Percentiles rank a stretch among this genome's conserved stretches.
phyloP scores from a whole-genome alignment of 1,140 invertebrate genomes.

The Heterodera carotae region DNA sequence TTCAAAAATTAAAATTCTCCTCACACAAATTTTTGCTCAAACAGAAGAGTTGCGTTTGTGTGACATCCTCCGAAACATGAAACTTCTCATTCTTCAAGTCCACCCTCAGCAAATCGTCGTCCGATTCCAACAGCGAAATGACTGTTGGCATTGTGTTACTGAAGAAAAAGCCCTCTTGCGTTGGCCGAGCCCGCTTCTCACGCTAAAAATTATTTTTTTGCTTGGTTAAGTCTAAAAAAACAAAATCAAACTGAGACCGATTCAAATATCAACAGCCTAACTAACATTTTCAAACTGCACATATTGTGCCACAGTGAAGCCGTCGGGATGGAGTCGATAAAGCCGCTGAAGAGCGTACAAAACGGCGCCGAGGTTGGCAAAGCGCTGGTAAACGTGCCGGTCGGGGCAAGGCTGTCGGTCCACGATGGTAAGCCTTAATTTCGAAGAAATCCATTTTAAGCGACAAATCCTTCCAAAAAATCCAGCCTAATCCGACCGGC shows the following conservation, averaged over 20 bases:
- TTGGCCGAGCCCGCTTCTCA: slow-evolving; percentile 13
- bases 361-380: not conserved
- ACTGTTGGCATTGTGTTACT: slow-evolving; percentile 18
- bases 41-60: slow-evolving; percentile 4
- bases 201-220: not conserved
- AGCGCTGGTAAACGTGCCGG: not conserved
- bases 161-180: not conserved
- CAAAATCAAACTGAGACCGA: not conserved
- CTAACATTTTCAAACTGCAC: not conserved
- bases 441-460: not conserved
- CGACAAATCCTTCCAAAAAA: not conserved
- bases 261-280: not conserved
- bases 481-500: too few species aligned
- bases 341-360: not conserved
- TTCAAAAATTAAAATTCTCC: too few species aligned
- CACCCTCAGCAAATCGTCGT: slow-evolving; percentile 15
- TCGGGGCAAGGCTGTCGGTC: not conserved
- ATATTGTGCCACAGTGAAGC: not conserved
- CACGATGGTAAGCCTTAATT: not conserved
- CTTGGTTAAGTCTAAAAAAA: too few species aligned
- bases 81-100: not conserved
- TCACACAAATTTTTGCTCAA: slow-evolving; percentile 24
- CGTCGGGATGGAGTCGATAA: not conserved
- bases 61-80: slow-evolving; percentile 3
- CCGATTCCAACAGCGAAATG: slow-evolving; percentile 10